Conservation (phyloP, 30 jellyfish, hydroid and myxozoan species). For the Turritopsis rubra region DNA sequence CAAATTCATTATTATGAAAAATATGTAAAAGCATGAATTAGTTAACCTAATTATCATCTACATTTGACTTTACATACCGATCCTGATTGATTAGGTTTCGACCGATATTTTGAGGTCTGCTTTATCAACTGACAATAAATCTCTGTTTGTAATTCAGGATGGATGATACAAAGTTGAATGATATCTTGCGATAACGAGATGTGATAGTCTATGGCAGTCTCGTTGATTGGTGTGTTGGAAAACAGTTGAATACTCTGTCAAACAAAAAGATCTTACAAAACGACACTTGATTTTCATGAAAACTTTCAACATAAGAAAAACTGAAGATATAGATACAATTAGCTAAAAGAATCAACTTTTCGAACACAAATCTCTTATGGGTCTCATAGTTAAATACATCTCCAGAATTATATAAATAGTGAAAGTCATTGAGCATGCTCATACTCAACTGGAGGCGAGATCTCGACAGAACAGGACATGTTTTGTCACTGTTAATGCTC, state of each 20-base stretch:
- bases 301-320: too few species aligned
- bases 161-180: slow-evolving; percentile 63
- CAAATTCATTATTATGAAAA: not conserved
- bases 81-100: slow-evolving; percentile 8
- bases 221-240: slow-evolving; percentile 84
- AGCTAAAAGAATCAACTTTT: too few species aligned
- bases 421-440: too few species aligned
- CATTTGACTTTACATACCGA: not conserved
- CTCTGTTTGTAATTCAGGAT: slow-evolving; percentile 92
- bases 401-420: too few species aligned
- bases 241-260: slow-evolving; percentile 80
- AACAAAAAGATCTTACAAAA: slow-evolving; percentile 2
- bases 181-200: slow-evolving; percentile 88
- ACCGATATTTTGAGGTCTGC: slow-evolving; percentile 80
- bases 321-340: too few species aligned
- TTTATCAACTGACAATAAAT: slow-evolving; percentile 85
- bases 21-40: not conserved
- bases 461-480: too few species aligned
- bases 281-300: too few species aligned
- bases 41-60: not conserved
- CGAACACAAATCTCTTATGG: too few species aligned
- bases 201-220: slow-evolving; percentile 87
- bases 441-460: too few species aligned
- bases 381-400: too few species aligned
- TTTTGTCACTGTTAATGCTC: too few species aligned